Evolutionary conservation across 2,888 invertebrate genomes (phyloP).

Genomic region (Melanargia galathea): DNA sequence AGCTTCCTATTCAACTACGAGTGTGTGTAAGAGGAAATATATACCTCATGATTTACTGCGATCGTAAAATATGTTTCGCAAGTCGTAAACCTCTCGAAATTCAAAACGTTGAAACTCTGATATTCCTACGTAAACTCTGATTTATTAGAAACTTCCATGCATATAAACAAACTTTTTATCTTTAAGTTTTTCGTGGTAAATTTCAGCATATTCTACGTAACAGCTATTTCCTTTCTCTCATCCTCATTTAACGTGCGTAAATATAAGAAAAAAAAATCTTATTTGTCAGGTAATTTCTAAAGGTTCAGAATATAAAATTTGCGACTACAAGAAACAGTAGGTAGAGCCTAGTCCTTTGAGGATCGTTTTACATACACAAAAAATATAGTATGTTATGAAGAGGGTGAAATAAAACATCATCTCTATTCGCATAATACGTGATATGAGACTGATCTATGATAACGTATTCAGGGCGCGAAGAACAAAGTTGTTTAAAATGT

Average conservation of each 20-base stretch:
- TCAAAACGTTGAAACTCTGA: conserved; percentile 25
- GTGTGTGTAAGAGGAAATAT: neutral
- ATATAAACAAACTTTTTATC: conserved; percentile 6
- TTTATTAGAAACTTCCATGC: conserved; percentile 11
- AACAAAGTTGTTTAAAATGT: conserved; percentile 22
- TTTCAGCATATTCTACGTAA: neutral
- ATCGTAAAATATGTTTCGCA: conserved; percentile 30
- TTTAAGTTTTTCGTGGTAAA: neutral
- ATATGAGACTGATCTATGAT: conserved; percentile 15
- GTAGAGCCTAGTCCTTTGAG: conserved; percentile 7
- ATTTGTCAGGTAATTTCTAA: neutral
- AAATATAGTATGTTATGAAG: conserved; percentile 14
- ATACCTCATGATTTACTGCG: conserved; percentile 21
- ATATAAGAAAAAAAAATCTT: too few relatives aligned
- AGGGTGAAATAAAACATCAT: conserved; percentile 22
- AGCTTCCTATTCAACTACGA: neutral
- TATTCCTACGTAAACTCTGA: conserved; percentile 12
- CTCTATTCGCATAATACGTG: conserved; percentile 15
- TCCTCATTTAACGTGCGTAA: neutral
- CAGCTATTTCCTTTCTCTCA: neutral
- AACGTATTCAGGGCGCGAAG: conserved; percentile 17
- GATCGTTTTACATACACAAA: neutral
- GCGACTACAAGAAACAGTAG: neutral
- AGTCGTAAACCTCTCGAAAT: conserved; percentile 32
- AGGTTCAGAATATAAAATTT: neutral